A percentile compares a stretch with the other conserved stretches of the same genome.
phyloP scores from a whole-genome alignment of 2,888 invertebrate species.

The Chrysolina americana region DNA sequence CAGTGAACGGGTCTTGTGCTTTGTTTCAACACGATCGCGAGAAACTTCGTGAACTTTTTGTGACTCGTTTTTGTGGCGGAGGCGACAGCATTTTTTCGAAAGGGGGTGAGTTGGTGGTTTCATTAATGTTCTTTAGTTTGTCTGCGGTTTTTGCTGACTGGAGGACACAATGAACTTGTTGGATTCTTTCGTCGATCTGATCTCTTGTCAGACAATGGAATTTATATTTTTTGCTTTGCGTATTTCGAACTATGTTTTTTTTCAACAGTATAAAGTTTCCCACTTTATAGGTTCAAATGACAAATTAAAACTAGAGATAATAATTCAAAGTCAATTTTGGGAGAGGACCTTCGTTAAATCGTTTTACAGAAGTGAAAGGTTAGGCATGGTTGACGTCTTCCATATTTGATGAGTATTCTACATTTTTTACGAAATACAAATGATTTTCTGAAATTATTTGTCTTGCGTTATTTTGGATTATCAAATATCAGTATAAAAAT shows the following conservation, averaged over 20 bases:
- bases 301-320: too few species aligned
- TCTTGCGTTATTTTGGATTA: not conserved
- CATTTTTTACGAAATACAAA: not conserved
- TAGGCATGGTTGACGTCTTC: too few species aligned
- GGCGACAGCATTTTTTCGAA: slow-evolving; percentile 20
- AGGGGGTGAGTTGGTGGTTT: slow-evolving; percentile 21
- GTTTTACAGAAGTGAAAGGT: too few species aligned
- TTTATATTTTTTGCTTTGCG: too few species aligned
- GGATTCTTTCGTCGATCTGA: too few species aligned
- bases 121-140: not conserved
- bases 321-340: too few species aligned
- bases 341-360: too few species aligned
- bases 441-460: not conserved
- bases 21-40: slow-evolving; percentile 14
- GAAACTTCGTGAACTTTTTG: slow-evolving; percentile 29
- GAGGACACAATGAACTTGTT: too few species aligned
- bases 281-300: too few species aligned
- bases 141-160: not conserved
- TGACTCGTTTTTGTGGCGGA: slow-evolving; percentile 22
- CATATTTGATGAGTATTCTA: not conserved
- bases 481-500: not conserved
- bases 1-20: not conserved
- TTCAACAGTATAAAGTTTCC: too few species aligned
- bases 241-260: too few species aligned
- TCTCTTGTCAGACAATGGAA: too few species aligned